These are phyloP conservation scores for Bubalus kerabau DNA, from an alignment of 2,113 vertebrate species.

Conservation along the genomic window DNA sequence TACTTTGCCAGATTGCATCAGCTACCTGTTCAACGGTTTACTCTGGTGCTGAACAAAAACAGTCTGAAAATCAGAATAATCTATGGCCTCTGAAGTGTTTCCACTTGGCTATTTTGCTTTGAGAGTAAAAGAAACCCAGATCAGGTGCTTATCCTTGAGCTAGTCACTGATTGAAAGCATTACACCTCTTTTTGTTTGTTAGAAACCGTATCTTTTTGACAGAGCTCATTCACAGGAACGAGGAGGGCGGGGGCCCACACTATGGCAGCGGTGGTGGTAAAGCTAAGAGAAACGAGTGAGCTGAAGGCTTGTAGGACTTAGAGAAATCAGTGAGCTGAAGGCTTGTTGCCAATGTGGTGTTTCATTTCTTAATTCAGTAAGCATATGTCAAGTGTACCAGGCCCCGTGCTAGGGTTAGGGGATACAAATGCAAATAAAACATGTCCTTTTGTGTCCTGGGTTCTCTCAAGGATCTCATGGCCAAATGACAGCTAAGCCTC, in stretches of 20 bases:
- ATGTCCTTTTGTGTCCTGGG: background rate
- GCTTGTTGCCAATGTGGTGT: background rate
- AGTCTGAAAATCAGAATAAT: slow-evolving; percentile 26
- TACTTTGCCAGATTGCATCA: slow-evolving; percentile 42
- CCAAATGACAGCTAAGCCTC: background rate
- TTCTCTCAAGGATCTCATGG: background rate
- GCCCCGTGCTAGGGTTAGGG: background rate
- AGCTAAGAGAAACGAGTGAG: slow-evolving; percentile 21
- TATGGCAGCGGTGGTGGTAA: background rate
- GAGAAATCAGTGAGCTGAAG: background rate
- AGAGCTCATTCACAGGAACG: background rate
- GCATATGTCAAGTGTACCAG: background rate
- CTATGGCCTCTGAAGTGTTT: background rate
- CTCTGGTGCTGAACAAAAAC: background rate
- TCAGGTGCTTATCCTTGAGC: background rate
- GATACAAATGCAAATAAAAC: background rate
- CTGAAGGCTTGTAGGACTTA: background rate
- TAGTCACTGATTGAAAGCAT: background rate
- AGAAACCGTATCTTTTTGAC: background rate
- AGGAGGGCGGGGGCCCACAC: background rate
- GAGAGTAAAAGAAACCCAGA: background rate
- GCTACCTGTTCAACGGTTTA: slow-evolving; percentile 45
- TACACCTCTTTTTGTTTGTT: background rate
- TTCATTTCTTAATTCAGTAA: slow-evolving; percentile 38
- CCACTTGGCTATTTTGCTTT: slow-evolving; percentile 14